Evolutionary conservation across 2,113 vertebrate species (phyloP).

Genomic region (Thomomys bottae): DNA sequence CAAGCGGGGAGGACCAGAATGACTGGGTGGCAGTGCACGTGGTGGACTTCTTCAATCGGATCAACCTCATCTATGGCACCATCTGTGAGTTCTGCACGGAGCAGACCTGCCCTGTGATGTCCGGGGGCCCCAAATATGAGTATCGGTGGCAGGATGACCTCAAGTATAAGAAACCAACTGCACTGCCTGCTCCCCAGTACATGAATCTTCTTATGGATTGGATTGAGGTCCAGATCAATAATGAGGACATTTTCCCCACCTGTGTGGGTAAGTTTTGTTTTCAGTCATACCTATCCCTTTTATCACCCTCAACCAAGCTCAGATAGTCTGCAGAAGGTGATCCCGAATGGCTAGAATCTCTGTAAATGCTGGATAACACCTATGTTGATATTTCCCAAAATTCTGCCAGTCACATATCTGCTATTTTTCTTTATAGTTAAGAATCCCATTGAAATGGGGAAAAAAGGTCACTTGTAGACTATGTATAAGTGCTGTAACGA

Average conservation of each 20-base stretch:
- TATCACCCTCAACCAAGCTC: neutral
- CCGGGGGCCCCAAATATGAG: slow-evolving; percentile 91
- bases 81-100: slow-evolving; percentile 93
- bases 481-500: neutral
- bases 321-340: neutral
- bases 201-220: slow-evolving; percentile 95
- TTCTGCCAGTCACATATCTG: neutral
- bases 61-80: slow-evolving; percentile 93
- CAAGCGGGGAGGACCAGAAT: slow-evolving; percentile 89
- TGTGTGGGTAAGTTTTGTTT: slow-evolving; percentile 87
- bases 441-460: neutral
- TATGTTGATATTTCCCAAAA: neutral
- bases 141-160: slow-evolving; percentile 92
- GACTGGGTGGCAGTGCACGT: slow-evolving; percentile 93
- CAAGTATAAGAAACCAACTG: slow-evolving; percentile 92
- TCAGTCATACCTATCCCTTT: neutral
- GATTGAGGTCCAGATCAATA: slow-evolving; percentile 93
- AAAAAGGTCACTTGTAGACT: neutral
- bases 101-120: slow-evolving; percentile 91
- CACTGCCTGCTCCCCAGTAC: slow-evolving; percentile 90
- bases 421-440: neutral
- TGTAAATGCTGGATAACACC: neutral
- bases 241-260: slow-evolving; percentile 91
- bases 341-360: neutral
- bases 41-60: slow-evolving; percentile 93